Conservation (phyloP, 1,140 invertebrate genomes). For the Propsilocerus akamusi region DNA sequence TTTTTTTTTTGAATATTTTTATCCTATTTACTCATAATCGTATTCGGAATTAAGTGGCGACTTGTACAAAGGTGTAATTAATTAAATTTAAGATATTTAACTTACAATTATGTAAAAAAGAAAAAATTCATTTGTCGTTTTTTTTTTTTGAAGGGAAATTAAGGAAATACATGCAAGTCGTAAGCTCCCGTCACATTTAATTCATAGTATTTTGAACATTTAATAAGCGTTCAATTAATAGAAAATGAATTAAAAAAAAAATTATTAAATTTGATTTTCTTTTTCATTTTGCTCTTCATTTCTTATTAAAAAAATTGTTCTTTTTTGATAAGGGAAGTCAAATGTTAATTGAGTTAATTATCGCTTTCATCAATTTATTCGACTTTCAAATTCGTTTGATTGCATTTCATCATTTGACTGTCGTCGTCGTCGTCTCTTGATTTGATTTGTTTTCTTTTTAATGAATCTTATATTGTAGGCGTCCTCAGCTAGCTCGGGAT, state of each 20-base stretch:
- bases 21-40: no score
- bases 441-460: conserved; percentile 48
- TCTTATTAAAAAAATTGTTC: not conserved
- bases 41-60: no score
- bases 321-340: not conserved
- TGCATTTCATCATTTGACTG: not conserved
- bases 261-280: not conserved
- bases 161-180: no score
- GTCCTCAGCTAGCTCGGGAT: conserved; percentile 86
- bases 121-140: no score
- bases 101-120: no score
- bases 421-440: conserved; percentile 32
- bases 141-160: no score
- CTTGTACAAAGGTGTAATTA: no score
- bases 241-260: no score
- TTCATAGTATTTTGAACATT: not conserved
- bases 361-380: not conserved
- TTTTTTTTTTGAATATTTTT: no score
- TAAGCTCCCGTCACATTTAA: no score
- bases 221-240: conserved; percentile 2
- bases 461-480: conserved; percentile 83
- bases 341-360: not conserved
- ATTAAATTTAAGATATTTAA: no score
- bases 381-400: conserved; percentile 2
- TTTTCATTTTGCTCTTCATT: not conserved